phyloP scores from a whole-genome alignment of 2,797 vertebrate genomes.

The Nannoperca australis region DNA sequence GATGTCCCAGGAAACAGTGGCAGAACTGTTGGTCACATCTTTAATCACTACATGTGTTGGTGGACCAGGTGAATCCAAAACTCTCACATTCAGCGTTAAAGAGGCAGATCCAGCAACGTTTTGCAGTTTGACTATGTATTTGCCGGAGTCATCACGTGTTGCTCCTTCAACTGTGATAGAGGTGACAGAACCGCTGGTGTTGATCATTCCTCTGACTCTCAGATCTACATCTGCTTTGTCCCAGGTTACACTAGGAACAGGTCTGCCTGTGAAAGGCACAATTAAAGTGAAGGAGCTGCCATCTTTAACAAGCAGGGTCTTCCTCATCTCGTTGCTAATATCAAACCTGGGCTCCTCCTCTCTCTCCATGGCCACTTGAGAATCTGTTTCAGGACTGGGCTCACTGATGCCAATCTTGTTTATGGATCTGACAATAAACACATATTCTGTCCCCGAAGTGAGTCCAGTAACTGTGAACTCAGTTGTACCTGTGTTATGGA shows the following conservation, averaged over 20 bases:
- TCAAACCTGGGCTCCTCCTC: slow-evolving; percentile 96
- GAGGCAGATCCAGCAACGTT: slow-evolving; percentile 91
- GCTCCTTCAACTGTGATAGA: slow-evolving; percentile 93
- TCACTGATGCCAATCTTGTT: slow-evolving; percentile 96
- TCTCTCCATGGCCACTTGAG: slow-evolving; percentile 91
- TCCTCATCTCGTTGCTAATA: slow-evolving; percentile 94
- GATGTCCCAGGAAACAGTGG: slow-evolving; percentile 93
- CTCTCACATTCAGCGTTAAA: slow-evolving; percentile 92
- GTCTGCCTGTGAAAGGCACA: slow-evolving; percentile 94
- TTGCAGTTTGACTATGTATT: slow-evolving; percentile 94
- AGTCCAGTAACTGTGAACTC: slow-evolving; percentile 92
- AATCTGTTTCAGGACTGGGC: slow-evolving; percentile 92
- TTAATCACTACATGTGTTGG: slow-evolving; percentile 88
- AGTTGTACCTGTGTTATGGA: slow-evolving; percentile 90
- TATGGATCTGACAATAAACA: slow-evolving; percentile 93
- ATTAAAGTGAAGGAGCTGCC: slow-evolving; percentile 93
- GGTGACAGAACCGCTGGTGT: slow-evolving; percentile 88
- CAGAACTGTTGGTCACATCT: slow-evolving; percentile 94
- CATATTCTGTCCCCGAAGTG: slow-evolving; percentile 88
- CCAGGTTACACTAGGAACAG: slow-evolving; percentile 92
- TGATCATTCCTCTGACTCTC: slow-evolving; percentile 90
- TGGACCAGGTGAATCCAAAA: slow-evolving; percentile 96
- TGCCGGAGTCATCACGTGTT: slow-evolving; percentile 95
- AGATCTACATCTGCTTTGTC: slow-evolving; percentile 94
- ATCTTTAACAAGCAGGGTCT: slow-evolving; percentile 94